A percentile compares a stretch with the other conserved stretches of the same genome.
Conservation (phyloP, 2,113 vertebrate species). For the Nipponia nippon region DNA sequence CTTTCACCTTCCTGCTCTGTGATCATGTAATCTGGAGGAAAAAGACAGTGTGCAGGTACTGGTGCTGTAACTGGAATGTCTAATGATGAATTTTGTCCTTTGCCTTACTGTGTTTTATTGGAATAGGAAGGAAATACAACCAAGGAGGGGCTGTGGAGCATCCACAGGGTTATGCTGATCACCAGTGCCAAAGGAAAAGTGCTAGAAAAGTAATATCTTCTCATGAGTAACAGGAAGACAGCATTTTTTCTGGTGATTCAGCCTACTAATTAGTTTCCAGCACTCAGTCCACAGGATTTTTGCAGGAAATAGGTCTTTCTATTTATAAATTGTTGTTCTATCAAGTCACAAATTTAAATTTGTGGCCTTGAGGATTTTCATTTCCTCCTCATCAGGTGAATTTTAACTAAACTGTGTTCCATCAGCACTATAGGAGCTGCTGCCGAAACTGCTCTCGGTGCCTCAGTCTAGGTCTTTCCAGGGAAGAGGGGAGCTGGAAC, state of each 20-base stretch:
- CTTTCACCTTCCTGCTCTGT: not conserved
- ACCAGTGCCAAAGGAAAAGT: not conserved
- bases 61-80: not conserved
- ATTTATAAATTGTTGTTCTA: slow-evolving; percentile 21
- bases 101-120: not conserved
- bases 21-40: not conserved
- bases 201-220: not conserved
- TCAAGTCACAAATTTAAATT: slow-evolving; percentile 37
- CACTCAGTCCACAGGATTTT: not conserved
- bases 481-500: not conserved
- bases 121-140: not conserved
- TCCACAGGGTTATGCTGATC: not conserved
- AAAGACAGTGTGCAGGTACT: not conserved
- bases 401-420: not conserved
- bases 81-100: not conserved
- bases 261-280: slow-evolving; percentile 46
- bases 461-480: not conserved
- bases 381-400: slow-evolving; percentile 5
- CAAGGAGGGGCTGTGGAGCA: not conserved
- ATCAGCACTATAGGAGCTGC: not conserved
- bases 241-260: not conserved
- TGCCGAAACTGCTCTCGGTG: not conserved
- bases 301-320: slow-evolving; percentile 38
- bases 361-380: slow-evolving; percentile 7
- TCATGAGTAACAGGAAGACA: not conserved